Conservation (phyloP, 2,888 invertebrate genomes). For the Entomobrya multifasciata region DNA sequence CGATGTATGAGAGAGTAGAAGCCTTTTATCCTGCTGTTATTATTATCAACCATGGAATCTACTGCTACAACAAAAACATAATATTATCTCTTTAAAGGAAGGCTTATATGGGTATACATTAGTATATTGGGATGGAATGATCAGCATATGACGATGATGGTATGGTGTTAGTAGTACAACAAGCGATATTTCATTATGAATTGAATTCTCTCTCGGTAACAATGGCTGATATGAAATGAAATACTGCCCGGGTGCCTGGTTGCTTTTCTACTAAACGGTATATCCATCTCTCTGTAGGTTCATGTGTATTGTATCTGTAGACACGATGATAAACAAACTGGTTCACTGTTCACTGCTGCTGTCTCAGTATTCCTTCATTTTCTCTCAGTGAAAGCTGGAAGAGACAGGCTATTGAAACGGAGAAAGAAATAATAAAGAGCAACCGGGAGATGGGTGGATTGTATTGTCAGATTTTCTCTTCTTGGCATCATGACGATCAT, state of each 20-base stretch:
- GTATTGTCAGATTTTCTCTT: conserved; percentile 67
- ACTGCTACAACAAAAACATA: conserved; percentile 25
- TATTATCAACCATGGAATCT: conserved; percentile 46
- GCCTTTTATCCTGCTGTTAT: conserved; percentile 26
- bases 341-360: neutral
- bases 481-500: conserved; percentile 49
- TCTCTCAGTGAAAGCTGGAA: conserved; percentile 52
- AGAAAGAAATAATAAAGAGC: conserved; percentile 61
- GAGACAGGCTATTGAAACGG: conserved; percentile 59
- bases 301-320: neutral
- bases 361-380: conserved; percentile 39
- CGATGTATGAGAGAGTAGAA: neutral
- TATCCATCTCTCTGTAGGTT: too few relatives aligned
- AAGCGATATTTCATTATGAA: conserved; percentile 48
- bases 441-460: conserved; percentile 54
- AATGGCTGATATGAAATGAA: conserved; percentile 42
- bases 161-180: conserved; percentile 21
- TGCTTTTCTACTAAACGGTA: neutral
- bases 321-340: neutral
- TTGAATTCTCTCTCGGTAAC: conserved; percentile 46
- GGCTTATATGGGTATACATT: neutral
- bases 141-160: conserved; percentile 1
- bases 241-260: conserved; percentile 14
- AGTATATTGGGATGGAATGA: neutral
- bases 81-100: neutral